Conservation (phyloP, 2,888 invertebrate species). For the Rotaria sp. region DNA sequence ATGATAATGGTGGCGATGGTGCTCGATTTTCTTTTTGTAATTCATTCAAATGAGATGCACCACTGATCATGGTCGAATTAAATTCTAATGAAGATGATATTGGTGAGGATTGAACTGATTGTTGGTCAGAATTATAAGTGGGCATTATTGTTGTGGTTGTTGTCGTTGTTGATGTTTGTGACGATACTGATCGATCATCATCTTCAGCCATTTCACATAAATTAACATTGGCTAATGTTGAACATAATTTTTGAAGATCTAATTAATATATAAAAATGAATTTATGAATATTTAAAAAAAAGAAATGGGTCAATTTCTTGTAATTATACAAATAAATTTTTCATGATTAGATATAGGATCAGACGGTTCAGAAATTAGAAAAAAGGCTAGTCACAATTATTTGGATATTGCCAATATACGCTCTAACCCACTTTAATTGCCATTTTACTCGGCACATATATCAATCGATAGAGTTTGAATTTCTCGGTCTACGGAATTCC, state of each 20-base stretch:
- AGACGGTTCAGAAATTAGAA: too few species aligned
- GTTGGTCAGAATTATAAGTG: not conserved
- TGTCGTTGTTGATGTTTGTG: not conserved
- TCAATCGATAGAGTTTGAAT: too few species aligned
- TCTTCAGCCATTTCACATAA: conserved; percentile 11
- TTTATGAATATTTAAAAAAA: not conserved
- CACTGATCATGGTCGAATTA: not conserved
- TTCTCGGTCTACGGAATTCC: too few species aligned
- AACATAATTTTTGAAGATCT: conserved; percentile 20
- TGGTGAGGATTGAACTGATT: not conserved
- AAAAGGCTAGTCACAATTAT: not conserved
- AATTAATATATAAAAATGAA: not conserved
- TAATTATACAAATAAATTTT: too few species aligned
- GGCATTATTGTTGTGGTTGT: too few species aligned
- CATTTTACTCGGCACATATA: too few species aligned
- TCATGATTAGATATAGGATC: too few species aligned
- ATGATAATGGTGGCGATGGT: not conserved
- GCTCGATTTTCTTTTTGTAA: conserved; percentile 21
- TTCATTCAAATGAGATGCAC: not conserved
- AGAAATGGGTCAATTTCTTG: too few species aligned
- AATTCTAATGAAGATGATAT: not conserved
- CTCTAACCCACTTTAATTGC: too few species aligned
- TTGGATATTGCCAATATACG: too few species aligned
- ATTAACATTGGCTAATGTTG: conserved; percentile 17
- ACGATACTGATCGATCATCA: not conserved